Base-by-base conservation (phyloP, 2,797 vertebrate genomes). In the Paratrypauchen microcephalus region DNA sequence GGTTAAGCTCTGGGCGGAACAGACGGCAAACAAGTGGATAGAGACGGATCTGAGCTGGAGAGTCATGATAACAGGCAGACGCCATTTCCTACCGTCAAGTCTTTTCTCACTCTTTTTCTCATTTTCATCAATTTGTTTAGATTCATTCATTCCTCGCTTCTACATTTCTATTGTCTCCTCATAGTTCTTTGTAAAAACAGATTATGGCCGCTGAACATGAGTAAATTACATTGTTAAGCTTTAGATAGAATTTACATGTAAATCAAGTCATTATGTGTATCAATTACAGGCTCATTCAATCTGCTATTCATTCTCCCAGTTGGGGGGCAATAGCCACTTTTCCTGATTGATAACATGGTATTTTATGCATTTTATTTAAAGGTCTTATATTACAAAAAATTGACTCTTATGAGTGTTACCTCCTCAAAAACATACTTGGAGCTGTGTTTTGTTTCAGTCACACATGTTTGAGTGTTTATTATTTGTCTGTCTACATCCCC, bases 1-100 rank as follows among this genome's bases (percentile, higher is more conserved):
- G 39, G 68, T 69, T 65, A 61, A 50, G 9, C 15, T 68, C 39
- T 69, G 13, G 61, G 50, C 66, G 45, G 4, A 69, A 67, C 65
- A 80, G 15, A 74, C 65, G 45, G 64, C 2, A 39, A 66, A 63
- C 39, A 28, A 75, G 62, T 45, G 66, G n/a, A 8, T 69, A 68
- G 24, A 72, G 47, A 67, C 1, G 58, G 6, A 47, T 57, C 55
- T 41, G 61, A 74, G 67, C 19, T 39, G 19, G 54, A 77, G 60
- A 62, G 13, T 24, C 26, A 71, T 57, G 63, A 65, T 65, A 65
- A 65, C 45, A 65, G 63, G 45, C 39, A 64, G 39, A 26, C 23
- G 41, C 63, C 52, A 50, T 64, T 11, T 64, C 41, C 15, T 28
- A 47, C 23, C 23, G 9, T 64, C 15, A 24, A 47, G 26, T 39